Base-by-base conservation (phyloP, 1,140 invertebrate genomes). In the Belonocnema kinseyi region DNA sequence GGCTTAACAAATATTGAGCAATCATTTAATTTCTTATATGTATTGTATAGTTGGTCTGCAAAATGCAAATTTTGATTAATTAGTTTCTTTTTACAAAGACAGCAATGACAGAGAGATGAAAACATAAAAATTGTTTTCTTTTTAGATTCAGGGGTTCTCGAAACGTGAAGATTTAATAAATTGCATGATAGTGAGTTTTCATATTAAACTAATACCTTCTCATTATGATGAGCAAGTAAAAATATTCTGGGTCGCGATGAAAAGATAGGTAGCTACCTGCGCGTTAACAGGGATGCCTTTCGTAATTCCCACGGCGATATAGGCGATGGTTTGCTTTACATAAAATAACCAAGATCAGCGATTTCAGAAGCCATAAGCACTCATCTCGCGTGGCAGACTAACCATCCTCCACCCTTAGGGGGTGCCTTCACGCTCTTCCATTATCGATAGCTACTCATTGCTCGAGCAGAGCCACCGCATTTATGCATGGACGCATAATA, bases 401-500 rank as follows among this genome's bases (percentile, higher is more conserved):
- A 70, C 79, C 72, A 61, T 66, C 61, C 33, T 54, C 58, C 72
- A 56, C 58, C 51, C 54, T 19, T 17, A 2, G 17, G 51, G 51
- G 54, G 19, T 52, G 53, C 71, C 73, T 72, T 74, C 74, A 19
- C 75, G 53, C 74, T 75, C 71, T 73, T 77, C 83, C 82, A 82
- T 83, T 83, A 83, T 83, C 80, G 84, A 81, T 81, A 61, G 40
- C 74, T 58, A 75, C 58, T 66, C 53, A 8, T 46, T 11, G 56
- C 75, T 74, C 74, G 80, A 80, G 73, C 79, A 79, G 77, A 77
- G 66, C 76, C 81, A 79, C 81, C 79, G 76, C 77, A 81, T 82
- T 85, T 80, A 85, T 85, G 83, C 83, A 82, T 77, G 76, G 66
- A 56, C 80, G 80, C 80, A 79, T 81, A 80, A 81, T 81, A 77